A percentile compares a stretch with the other conserved stretches of the same genome.
Evolutionary conservation across 2,888 invertebrate species (phyloP).

Genomic region (Geotrupes spiniger): DNA sequence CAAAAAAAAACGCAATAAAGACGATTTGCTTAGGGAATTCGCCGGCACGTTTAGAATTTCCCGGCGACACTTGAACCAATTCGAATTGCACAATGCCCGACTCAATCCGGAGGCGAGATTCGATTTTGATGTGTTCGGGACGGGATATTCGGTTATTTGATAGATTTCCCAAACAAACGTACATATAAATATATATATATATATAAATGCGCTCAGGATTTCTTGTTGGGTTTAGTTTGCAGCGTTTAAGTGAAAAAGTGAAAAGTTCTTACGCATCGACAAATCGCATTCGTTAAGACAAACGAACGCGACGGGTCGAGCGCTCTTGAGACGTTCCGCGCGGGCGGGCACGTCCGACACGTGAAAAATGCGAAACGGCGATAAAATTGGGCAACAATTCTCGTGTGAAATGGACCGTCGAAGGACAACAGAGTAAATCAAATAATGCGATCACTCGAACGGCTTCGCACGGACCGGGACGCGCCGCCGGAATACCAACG

Average conservation of each 20-base stretch:
- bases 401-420: conserved; percentile 31
- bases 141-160: not conserved
- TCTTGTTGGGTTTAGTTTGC: too few relatives aligned
- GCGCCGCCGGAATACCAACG: conserved; percentile 41
- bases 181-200: too few relatives aligned
- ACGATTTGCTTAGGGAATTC: conserved; percentile 1
- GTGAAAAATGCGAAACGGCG: conserved; percentile 20
- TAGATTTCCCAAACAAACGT: too few relatives aligned
- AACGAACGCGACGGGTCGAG: too few relatives aligned
- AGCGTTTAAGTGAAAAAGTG: too few relatives aligned
- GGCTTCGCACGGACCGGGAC: conserved; percentile 30
- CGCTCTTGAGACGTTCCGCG: not conserved
- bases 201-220: too few relatives aligned
- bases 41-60: conserved; percentile 1
- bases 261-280: too few relatives aligned
- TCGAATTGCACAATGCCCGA: conserved; percentile 1
- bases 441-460: conserved; percentile 40
- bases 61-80: conserved; percentile 5
- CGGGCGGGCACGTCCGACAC: not conserved
- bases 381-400: conserved; percentile 22
- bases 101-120: conserved; percentile 4
- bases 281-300: too few relatives aligned
- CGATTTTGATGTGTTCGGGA: conserved; percentile 3
- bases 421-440: conserved; percentile 35
- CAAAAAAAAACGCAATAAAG: conserved; percentile 1